Conservation (phyloP, 2,797 vertebrate species). For the Avahi laniger region DNA sequence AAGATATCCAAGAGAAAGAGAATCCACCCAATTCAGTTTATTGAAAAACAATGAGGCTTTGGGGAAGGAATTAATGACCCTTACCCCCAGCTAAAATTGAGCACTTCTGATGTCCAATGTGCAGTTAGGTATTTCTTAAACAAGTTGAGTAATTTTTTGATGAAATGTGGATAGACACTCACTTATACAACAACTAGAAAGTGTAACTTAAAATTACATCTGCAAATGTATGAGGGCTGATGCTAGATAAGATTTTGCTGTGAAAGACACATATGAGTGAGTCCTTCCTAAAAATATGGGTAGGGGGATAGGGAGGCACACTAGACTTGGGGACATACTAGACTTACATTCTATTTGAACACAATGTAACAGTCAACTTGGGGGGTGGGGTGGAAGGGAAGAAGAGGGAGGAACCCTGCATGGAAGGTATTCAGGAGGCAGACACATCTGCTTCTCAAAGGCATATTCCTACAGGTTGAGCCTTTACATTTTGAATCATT, state of each 20-base stretch:
- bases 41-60: not conserved
- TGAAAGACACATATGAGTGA: not conserved
- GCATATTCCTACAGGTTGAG: not conserved
- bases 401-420: not conserved
- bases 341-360: not conserved
- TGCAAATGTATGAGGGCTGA: not conserved
- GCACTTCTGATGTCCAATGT: not conserved
- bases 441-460: not conserved
- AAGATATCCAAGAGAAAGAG: not conserved
- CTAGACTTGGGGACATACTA: not conserved
- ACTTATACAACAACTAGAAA: not conserved
- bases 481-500: not conserved
- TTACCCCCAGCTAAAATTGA: not conserved
- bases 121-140: not conserved
- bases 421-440: not conserved
- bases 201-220: not conserved
- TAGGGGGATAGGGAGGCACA: not conserved
- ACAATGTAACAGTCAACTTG: not conserved
- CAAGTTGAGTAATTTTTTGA: slow-evolving; percentile 2
- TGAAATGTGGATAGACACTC: not conserved
- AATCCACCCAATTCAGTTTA: not conserved
- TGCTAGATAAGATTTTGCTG: not conserved
- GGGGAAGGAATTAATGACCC: not conserved
- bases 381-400: not conserved
- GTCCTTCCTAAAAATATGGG: not conserved